A percentile compares a stretch with the other conserved stretches of the same genome.
Conservation (phyloP, 2,113 vertebrate genomes). For the Himantopus leucocephalus region DNA sequence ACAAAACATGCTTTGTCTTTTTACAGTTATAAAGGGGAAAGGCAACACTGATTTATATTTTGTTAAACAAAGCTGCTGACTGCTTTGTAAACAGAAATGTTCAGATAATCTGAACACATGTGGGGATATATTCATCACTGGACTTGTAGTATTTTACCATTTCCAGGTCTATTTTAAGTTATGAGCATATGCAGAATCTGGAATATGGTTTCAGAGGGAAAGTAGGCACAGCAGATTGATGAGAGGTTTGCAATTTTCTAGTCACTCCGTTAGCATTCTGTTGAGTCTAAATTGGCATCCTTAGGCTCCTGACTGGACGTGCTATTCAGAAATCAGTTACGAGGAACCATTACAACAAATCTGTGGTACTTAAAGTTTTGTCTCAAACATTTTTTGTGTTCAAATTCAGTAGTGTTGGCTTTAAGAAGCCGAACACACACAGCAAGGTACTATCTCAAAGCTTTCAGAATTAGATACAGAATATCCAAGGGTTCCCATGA, state of each 20-base stretch:
- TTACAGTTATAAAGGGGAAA: constrained; percentile 27
- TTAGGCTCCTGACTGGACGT: not conserved
- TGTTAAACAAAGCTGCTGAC: not conserved
- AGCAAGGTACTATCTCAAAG: not conserved
- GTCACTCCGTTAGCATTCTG: constrained; percentile 4
- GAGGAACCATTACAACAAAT: not conserved
- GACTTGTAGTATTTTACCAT: not conserved
- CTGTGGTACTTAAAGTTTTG: not conserved
- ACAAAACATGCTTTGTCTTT: constrained; percentile 12
- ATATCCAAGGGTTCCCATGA: not conserved
- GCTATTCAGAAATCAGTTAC: not conserved
- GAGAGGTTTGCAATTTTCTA: constrained; percentile 37
- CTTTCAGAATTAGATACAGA: not conserved
- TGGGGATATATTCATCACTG: not conserved
- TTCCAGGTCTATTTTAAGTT: constrained; percentile 15
- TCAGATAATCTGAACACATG: constrained; percentile 17
- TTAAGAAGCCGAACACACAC: not conserved
- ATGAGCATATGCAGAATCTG: constrained; percentile 20
- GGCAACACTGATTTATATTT: not conserved
- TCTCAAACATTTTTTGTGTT: not conserved
- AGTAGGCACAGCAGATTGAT: constrained; percentile 30
- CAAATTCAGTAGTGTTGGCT: not conserved
- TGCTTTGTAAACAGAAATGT: constrained; percentile 54
- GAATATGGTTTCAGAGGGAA: constrained; percentile 30
- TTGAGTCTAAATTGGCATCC: constrained; percentile 30